phyloP scores from a whole-genome alignment of 2,888 invertebrate species.

The Cistogaster globosa region DNA sequence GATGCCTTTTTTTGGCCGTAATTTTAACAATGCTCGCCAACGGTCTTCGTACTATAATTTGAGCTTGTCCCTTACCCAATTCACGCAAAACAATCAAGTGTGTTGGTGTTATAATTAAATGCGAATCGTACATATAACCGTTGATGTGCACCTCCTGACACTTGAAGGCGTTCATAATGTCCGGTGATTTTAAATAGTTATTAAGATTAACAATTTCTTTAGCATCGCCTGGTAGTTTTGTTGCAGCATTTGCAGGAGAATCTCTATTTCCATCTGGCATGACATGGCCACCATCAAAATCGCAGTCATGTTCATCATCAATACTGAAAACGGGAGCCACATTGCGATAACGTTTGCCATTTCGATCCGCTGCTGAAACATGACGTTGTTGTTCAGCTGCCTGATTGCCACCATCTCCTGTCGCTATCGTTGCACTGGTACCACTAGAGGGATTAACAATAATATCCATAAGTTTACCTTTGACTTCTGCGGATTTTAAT shows the following conservation, averaged over 20 bases:
- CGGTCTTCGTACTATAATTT: constrained; percentile 93
- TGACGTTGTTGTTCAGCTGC: constrained; percentile 86
- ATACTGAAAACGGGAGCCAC: constrained; percentile 97
- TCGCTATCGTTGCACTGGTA: constrained; percentile 29
- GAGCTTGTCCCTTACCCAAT: constrained; percentile 89
- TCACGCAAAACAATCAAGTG: constrained; percentile 94
- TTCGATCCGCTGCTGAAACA: constrained; percentile 92
- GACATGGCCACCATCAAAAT: constrained; percentile 72
- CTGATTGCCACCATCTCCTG: constrained; percentile 46
- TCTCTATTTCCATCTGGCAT: constrained; percentile 74
- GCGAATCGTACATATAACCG: constrained; percentile 94
- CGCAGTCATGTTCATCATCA: constrained; percentile 91
- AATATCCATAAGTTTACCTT: constrained; percentile 94
- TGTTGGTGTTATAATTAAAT: constrained; percentile 92
- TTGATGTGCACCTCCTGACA: constrained; percentile 96
- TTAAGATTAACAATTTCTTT: constrained; percentile 92
- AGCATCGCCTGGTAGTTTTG: constrained; percentile 85
- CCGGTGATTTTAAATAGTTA: constrained; percentile 91
- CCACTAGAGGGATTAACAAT: constrained; percentile 90
- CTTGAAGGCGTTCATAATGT: constrained; percentile 92
- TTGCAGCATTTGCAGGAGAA: constrained; percentile 82
- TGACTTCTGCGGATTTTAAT: constrained; percentile 95
- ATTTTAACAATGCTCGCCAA: constrained; percentile 97
- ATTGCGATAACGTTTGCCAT: constrained; percentile 94
- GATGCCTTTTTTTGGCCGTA: constrained; percentile 97